Evolutionary conservation across 2,113 vertebrate genomes (phyloP).

Genomic region (Macrotis lagotis): DNA sequence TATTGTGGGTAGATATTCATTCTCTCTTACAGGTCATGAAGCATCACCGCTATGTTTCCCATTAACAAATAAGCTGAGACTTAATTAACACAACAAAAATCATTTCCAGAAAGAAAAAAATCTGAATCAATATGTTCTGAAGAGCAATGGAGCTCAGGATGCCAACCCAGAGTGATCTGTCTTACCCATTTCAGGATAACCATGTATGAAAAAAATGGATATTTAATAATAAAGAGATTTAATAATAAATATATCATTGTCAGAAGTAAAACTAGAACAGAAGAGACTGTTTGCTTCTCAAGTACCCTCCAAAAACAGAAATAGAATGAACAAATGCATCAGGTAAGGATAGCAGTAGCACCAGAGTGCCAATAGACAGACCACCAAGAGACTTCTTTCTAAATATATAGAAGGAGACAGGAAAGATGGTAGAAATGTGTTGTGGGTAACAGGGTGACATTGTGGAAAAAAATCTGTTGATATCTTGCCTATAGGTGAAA

Average conservation of each 20-base stretch:
- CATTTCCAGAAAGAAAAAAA: background rate
- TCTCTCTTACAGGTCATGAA: background rate
- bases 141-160: background rate
- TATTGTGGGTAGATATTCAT: background rate
- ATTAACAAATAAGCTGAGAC: background rate
- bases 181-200: background rate
- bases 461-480: background rate
- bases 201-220: background rate
- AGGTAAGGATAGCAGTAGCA: background rate
- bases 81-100: background rate
- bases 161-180: background rate
- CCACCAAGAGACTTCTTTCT: background rate
- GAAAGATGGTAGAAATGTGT: background rate
- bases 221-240: background rate
- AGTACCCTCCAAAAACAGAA: background rate
- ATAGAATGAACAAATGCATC: background rate
- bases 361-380: background rate
- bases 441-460: background rate
- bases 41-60: background rate
- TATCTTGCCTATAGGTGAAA: background rate
- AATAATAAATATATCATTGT: too few species aligned
- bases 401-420: background rate
- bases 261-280: background rate
- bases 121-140: background rate
- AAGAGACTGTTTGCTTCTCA: background rate